Conservation (phyloP, 2,113 vertebrate species). For the Ammospiza nelsoni region DNA sequence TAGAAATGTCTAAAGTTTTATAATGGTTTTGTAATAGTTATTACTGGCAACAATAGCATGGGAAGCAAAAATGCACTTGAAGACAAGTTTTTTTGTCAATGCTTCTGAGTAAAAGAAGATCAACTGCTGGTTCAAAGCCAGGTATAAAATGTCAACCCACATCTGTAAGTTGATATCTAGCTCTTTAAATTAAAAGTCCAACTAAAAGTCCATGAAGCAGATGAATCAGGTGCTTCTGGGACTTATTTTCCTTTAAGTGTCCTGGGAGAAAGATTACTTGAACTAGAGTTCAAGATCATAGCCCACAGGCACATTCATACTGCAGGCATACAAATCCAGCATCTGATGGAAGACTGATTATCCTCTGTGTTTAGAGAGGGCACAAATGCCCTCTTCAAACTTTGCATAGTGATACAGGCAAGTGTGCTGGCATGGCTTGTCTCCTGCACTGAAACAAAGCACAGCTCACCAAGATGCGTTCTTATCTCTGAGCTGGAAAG, state of each 20-base stretch:
- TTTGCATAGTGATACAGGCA: background rate
- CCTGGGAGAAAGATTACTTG: background rate
- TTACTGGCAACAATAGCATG: conserved; percentile 2
- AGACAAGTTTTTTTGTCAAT: conserved; percentile 7
- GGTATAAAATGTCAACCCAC: conserved; percentile 29
- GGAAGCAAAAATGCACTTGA: conserved; percentile 24
- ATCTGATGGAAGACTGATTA: background rate
- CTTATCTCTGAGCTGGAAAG: background rate
- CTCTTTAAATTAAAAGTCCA: conserved; percentile 45
- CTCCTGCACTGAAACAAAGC: background rate
- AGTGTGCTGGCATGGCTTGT: background rate
- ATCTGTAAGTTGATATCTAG: conserved; percentile 41
- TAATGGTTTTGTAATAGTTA: background rate
- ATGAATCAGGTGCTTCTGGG: conserved; percentile 14
- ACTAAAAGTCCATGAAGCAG: conserved; percentile 28
- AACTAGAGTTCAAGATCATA: conserved; percentile 16
- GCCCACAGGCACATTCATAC: background rate
- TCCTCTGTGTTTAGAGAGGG: background rate
- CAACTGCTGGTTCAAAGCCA: conserved; percentile 48
- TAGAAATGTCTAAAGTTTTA: background rate
- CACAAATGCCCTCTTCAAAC: background rate
- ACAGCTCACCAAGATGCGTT: background rate
- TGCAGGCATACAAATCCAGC: background rate
- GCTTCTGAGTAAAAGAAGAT: conserved; percentile 56
- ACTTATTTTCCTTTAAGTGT: background rate